These are phyloP conservation scores for Bradysia coprophila DNA, from an alignment of 1,140 invertebrate genomes.

Conservation along the genomic window DNA sequence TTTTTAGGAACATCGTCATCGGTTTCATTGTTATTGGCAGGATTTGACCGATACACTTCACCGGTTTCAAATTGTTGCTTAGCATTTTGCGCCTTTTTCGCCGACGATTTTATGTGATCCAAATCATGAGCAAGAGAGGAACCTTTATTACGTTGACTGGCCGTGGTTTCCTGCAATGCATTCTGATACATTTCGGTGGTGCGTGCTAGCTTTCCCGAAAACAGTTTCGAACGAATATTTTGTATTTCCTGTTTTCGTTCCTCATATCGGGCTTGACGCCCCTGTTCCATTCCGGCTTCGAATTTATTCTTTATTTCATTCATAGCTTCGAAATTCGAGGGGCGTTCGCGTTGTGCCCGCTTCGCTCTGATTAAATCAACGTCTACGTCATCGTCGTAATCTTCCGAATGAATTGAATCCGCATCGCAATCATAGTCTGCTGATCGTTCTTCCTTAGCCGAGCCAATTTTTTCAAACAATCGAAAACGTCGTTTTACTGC, in stretches of 20 bases:
- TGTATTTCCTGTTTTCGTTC: constrained; percentile 74
- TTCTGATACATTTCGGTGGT: constrained; percentile 85
- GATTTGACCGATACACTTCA: too few relatives aligned
- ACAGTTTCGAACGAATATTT: constrained; percentile 60
- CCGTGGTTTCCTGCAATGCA: constrained; percentile 61
- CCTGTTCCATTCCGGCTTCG: constrained; percentile 43
- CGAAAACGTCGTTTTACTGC: constrained; percentile 76
- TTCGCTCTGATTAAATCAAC: constrained; percentile 22
- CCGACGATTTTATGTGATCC: background rate
- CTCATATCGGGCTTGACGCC: constrained; percentile 47
- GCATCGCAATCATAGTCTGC: constrained; percentile 39
- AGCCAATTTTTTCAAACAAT: too few relatives aligned
- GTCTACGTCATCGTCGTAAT: constrained; percentile 25
- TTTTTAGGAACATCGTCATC: too few relatives aligned
- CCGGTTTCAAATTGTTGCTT: too few relatives aligned
- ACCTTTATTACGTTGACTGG: too few relatives aligned
- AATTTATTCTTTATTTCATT: constrained; percentile 62
- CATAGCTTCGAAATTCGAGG: constrained; percentile 67
- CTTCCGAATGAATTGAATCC: constrained; percentile 25
- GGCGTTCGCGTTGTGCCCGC: constrained; percentile 37
- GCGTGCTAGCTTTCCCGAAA: constrained; percentile 74
- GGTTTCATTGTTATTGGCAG: too few relatives aligned
- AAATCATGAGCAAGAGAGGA: background rate
- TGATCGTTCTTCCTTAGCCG: constrained; percentile 14
- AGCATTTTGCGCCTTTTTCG: too few relatives aligned